These are phyloP conservation scores for Proctacanthus coquilletti DNA, from an alignment of 1,140 invertebrate genomes.

Conservation along the genomic window DNA sequence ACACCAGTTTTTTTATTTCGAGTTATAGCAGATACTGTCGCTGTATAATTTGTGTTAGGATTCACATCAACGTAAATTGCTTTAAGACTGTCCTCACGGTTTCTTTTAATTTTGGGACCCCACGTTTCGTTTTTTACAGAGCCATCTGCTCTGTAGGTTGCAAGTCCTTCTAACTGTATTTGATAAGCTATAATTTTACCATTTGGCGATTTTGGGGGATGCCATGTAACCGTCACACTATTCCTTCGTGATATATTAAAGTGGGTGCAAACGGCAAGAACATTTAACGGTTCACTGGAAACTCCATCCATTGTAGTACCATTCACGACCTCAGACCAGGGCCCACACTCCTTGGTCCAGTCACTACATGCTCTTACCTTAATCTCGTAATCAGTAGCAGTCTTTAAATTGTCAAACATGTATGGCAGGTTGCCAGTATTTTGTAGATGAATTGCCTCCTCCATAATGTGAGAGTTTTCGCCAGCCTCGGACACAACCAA, in stretches of 20 bases:
- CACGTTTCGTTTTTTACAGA: conserved; percentile 35
- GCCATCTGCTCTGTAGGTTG: conserved; percentile 41
- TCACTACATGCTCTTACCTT: conserved; percentile 60
- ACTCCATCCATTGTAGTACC: conserved; percentile 64
- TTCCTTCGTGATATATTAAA: conserved; percentile 44
- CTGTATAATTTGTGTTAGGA: conserved; percentile 66
- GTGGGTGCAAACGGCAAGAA: conserved; percentile 45
- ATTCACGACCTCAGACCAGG: conserved; percentile 55
- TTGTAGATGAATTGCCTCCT: conserved; percentile 44
- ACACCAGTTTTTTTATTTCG: conserved; percentile 49
- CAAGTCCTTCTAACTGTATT: conserved; percentile 42
- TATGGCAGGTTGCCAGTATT: conserved; percentile 47
- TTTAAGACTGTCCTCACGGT: conserved; percentile 31
- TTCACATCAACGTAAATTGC: conserved; percentile 34
- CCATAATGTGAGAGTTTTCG: conserved; percentile 33
- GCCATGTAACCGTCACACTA: conserved; percentile 53
- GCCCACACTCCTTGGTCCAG: conserved; percentile 54
- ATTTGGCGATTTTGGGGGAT: conserved; percentile 48
- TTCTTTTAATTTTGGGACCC: conserved; percentile 41
- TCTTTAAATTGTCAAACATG: conserved; percentile 58
- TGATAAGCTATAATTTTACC: conserved; percentile 47
- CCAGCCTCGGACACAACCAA: conserved; percentile 45
- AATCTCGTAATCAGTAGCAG: conserved; percentile 61
- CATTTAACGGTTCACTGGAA: conserved; percentile 37
- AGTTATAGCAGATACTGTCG: conserved; percentile 53